Evolutionary conservation across 2,888 invertebrate species (phyloP), one percentile per base, ranked within the genome.

Genomic region (Terebella lapidaria): DNA sequence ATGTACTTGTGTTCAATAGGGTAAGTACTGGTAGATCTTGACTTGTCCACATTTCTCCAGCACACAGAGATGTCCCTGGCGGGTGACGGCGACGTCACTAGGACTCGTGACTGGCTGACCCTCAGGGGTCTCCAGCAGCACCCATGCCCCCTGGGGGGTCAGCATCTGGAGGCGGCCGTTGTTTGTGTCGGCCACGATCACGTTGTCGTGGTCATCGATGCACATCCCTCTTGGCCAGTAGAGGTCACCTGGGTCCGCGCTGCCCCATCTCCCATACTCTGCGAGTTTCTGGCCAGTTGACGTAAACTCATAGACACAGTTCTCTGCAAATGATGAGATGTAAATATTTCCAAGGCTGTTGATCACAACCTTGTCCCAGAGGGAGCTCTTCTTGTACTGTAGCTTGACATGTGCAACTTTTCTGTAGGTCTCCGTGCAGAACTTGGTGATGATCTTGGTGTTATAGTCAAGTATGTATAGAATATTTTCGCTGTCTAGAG

Each of bases 271-370:
- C 25, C 62, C 62, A 20, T 60, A 62, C 10, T 27, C 28, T n/a
- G 53, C 59, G 18, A 62, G 47, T 25, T 29, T 20, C 28, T 56
- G 35, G 18, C 62, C 62, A 2, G 42, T 54, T 18, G 51, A 35
- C 18, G 55, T 59, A 57, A 60, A 62, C 57, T 62, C 62, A 26
- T 62, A 60, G 2, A 62, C 28, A 47, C 56, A 57, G 62, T 57
- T 59, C 42, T 62, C 59, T 2, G 52, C 28, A 49, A 55, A 56
- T 3, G 54, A 54, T 5, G 54, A 59, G 2, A 62, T 30, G 51
- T 62, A 62, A 4, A 62, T 35, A 28, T 62, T 56, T 1, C 62
- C 62, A 20, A 57, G 54, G 27, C 56, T 54, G 45, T 56, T 59
- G 26, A 62, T 46, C n/a, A 42, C 53, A 10, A 62, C 24, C 29